Conservation (phyloP, 1,140 invertebrate species). For the Muscidifurax raptorellus region DNA sequence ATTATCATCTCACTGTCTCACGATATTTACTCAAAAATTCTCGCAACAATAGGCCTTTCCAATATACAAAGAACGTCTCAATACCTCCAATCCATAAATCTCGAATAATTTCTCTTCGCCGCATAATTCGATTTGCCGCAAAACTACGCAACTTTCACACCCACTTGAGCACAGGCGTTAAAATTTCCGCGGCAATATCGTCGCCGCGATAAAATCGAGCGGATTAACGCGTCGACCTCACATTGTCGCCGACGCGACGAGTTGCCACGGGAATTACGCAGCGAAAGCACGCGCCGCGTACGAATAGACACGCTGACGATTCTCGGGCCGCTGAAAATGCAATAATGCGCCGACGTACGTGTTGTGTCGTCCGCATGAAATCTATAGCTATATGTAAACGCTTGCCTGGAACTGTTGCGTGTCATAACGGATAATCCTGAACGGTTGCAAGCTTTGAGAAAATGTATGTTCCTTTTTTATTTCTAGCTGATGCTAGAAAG, state of each 20-base stretch:
- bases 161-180: neutral
- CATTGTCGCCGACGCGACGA: neutral
- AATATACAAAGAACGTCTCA: no score
- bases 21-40: no score
- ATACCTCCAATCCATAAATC: no score
- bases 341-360: neutral
- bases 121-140: no score
- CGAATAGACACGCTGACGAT: neutral
- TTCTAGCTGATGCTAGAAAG: no score
- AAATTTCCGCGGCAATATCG: neutral
- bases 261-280: neutral
- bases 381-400: no score
- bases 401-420: no score
- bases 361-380: neutral
- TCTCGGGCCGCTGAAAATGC: neutral
- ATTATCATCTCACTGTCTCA: no score
- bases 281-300: neutral
- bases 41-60: no score
- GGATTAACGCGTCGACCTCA: neutral
- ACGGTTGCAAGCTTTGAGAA: neutral
- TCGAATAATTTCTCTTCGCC: no score
- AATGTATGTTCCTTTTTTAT: no score
- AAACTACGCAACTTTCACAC: neutral
- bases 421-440: no score
- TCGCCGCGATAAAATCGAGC: neutral